phyloP scores from a whole-genome alignment of 2,797 vertebrate genomes.

The Hirundo rustica region DNA sequence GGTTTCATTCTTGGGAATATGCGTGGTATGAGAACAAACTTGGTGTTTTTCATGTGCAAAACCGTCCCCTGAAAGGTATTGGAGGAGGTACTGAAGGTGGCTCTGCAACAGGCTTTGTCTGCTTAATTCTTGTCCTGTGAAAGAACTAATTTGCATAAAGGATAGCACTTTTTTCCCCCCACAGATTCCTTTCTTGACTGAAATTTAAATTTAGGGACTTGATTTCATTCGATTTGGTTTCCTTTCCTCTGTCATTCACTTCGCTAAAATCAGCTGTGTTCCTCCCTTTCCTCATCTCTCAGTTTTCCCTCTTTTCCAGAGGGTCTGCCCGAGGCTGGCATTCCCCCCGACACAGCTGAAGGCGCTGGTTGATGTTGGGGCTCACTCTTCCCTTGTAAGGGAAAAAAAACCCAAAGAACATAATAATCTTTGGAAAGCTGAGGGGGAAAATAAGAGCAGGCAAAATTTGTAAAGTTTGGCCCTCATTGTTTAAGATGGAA shows the following conservation, averaged over 20 bases:
- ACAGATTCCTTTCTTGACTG: not conserved
- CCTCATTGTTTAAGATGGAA: not conserved
- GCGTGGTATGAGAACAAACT: accelerated
- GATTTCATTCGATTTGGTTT: not conserved
- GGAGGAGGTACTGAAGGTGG: not conserved
- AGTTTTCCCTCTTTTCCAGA: not conserved
- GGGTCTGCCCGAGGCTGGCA: not conserved
- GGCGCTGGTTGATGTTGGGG: not conserved
- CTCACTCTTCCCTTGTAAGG: not conserved
- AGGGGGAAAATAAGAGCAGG: not conserved
- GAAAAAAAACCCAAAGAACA: not conserved
- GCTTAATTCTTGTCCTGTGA: not conserved
- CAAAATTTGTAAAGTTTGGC: not conserved
- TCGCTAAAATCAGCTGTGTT: not conserved
- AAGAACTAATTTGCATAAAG: not conserved
- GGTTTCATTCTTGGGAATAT: not conserved
- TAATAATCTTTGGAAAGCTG: not conserved
- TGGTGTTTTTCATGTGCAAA: not conserved
- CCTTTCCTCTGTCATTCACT: not conserved
- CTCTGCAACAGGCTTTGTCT: not conserved
- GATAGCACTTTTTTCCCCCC: no score
- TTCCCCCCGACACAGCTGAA: not conserved
- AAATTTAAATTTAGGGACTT: not conserved
- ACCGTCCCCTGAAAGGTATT: not conserved
- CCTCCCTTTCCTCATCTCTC: not conserved